Conservation (phyloP, 2,888 invertebrate genomes). For the Rhyacophila evoluta region DNA sequence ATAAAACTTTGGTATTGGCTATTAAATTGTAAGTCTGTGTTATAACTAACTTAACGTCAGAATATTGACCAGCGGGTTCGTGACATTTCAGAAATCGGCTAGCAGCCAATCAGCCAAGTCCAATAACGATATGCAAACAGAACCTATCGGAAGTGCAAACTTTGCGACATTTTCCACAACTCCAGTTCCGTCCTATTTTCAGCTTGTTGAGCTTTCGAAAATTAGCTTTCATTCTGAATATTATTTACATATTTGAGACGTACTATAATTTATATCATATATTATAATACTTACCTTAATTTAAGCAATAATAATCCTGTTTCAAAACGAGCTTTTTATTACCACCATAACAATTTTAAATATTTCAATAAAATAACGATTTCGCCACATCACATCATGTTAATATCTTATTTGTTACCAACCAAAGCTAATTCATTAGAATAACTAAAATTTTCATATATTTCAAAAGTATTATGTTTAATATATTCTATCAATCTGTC, state of each 20-base stretch:
- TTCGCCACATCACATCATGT: too few species aligned
- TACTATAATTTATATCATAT: too few species aligned
- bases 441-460: too few species aligned
- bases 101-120: conserved; percentile 66
- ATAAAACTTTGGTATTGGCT: neutral
- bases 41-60: neutral
- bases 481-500: too few species aligned
- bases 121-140: conserved; percentile 65
- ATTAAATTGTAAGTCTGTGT: neutral
- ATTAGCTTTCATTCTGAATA: neutral
- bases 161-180: conserved; percentile 15
- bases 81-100: conserved; percentile 23
- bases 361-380: too few species aligned
- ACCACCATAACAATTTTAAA: too few species aligned
- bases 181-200: neutral
- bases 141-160: conserved; percentile 57
- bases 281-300: too few species aligned
- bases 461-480: too few species aligned
- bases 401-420: too few species aligned
- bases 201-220: neutral
- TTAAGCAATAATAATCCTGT: too few species aligned
- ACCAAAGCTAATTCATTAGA: too few species aligned
- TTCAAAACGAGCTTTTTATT: too few species aligned
- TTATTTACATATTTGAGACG: neutral
- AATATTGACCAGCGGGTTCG: neutral